A percentile compares a stretch with the other conserved stretches of the same genome.
phyloP scores from a whole-genome alignment of 2,113 vertebrate species.

The Chrysochloris asiatica region DNA sequence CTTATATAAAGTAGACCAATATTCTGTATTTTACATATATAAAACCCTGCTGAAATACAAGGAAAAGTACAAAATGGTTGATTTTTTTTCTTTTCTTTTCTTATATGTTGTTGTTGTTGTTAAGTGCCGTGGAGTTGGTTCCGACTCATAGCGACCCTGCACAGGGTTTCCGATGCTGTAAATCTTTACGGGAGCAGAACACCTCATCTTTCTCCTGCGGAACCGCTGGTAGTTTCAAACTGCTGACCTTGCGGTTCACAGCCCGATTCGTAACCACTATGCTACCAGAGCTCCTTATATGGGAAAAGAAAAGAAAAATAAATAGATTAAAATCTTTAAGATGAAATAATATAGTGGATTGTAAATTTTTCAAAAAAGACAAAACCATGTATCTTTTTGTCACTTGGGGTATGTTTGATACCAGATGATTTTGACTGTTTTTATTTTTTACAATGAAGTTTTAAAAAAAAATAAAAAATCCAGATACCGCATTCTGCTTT shows the following conservation, averaged over 20 bases:
- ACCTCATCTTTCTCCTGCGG: too few relatives aligned
- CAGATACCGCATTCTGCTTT: neutral
- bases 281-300: neutral
- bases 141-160: too few relatives aligned
- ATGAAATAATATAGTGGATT: conserved; percentile 4
- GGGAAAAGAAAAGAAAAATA: neutral
- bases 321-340: conserved; percentile 8
- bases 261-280: too few relatives aligned
- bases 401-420: neutral
- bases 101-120: too few relatives aligned
- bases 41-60: neutral
- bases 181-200: too few relatives aligned
- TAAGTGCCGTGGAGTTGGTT: too few relatives aligned
- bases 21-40: conserved; percentile 1
- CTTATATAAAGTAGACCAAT: conserved; percentile 17
- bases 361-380: neutral
- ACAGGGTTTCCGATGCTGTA: too few relatives aligned
- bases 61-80: conserved; percentile 1
- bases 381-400: neutral
- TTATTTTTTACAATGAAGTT: neutral
- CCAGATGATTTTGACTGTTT: neutral
- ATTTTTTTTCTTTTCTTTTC: neutral
- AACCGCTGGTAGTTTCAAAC: too few relatives aligned
- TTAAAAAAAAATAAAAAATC: conserved; percentile 50
- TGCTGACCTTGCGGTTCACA: too few relatives aligned